These are phyloP conservation scores for Ceyx erithaca DNA, from an alignment of 2,797 vertebrate species.

Conservation along the genomic window DNA sequence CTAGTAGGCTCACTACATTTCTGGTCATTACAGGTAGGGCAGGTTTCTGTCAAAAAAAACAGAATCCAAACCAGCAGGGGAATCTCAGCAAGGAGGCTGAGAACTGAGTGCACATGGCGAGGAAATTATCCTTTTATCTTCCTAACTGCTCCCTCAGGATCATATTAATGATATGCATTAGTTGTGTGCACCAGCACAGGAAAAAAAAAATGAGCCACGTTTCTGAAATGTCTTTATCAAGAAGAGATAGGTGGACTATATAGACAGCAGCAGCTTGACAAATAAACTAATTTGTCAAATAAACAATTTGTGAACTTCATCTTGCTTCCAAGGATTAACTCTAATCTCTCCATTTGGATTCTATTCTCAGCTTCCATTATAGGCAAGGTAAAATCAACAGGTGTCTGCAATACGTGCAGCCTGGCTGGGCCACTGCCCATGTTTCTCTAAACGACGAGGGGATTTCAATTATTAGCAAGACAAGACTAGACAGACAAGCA, in stretches of 20 bases:
- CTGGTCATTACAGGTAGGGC: background rate
- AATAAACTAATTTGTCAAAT: slow-evolving; percentile 22
- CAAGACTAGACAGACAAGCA: background rate
- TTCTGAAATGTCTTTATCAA: slow-evolving; percentile 25
- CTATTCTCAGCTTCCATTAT: background rate
- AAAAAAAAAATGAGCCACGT: slow-evolving; percentile 9
- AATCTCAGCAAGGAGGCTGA: slow-evolving; percentile 6
- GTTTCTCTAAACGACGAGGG: background rate
- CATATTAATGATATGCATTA: slow-evolving; percentile 9
- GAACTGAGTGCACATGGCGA: background rate
- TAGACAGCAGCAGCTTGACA: background rate
- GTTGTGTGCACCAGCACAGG: slow-evolving; percentile 16
- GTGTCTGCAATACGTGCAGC: background rate
- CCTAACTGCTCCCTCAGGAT: slow-evolving; percentile 5
- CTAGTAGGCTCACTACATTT: background rate
- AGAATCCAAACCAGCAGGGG: slow-evolving; percentile 36
- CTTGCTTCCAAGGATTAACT: slow-evolving; percentile 11
- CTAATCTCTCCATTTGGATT: slow-evolving; percentile 34
- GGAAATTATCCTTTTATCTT: slow-evolving; percentile 46
- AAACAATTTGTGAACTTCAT: slow-evolving; percentile 20
- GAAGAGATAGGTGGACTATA: background rate
- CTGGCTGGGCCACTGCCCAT: background rate
- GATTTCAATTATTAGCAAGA: background rate
- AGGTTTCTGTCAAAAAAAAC: background rate
- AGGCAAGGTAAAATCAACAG: background rate